These are phyloP conservation scores for Himalopsyche japonica DNA, from an alignment of 2,888 invertebrate species.

Conservation along the genomic window DNA sequence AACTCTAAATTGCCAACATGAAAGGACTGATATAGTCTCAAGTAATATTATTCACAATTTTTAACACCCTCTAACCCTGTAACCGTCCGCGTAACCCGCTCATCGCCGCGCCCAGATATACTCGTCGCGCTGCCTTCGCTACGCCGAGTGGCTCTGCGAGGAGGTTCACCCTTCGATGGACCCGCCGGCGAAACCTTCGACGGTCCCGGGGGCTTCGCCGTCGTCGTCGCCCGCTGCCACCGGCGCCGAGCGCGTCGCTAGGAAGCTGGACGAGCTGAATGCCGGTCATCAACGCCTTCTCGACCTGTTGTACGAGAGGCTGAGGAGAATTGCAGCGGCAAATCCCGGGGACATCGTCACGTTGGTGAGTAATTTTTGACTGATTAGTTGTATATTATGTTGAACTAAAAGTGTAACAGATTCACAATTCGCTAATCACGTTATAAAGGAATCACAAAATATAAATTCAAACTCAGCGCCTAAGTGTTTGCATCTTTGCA, in stretches of 20 bases:
- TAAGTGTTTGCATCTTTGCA: no score
- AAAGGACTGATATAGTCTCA: neutral
- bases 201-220: constrained; percentile 42
- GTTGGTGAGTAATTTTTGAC: constrained; percentile 64
- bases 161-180: constrained; percentile 77
- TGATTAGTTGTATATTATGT: no score
- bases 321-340: constrained; percentile 68
- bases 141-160: constrained; percentile 79
- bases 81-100: constrained; percentile 2
- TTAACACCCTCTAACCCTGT: neutral
- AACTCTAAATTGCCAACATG: neutral
- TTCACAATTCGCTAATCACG: no score
- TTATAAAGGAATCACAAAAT: no score
- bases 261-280: constrained; percentile 81
- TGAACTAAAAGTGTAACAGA: no score
- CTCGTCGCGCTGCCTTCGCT: constrained; percentile 82
- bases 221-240: constrained; percentile 63
- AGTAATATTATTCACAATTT: neutral
- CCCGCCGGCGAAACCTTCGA: constrained; percentile 56
- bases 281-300: constrained; percentile 74
- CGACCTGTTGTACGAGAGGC: constrained; percentile 69
- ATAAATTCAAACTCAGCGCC: no score
- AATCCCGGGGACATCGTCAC: constrained; percentile 75
- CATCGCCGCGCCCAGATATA: constrained; percentile 67
- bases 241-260: constrained; percentile 76